phyloP scores from a whole-genome alignment of 1,140 invertebrate species.

The Eufriesea mexicana region DNA sequence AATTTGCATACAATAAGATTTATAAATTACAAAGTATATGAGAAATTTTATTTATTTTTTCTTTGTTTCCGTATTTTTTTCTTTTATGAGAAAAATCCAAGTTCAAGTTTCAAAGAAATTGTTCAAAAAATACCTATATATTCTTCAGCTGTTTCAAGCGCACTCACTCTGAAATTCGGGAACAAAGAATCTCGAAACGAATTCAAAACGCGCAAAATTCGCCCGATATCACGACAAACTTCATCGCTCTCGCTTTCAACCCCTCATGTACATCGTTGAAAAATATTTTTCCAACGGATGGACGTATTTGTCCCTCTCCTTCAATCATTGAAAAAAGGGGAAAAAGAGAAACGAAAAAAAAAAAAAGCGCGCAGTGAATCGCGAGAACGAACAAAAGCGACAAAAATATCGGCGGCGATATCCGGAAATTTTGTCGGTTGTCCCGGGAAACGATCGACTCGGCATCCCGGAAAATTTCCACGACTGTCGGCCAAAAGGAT shows the following conservation, averaged over 20 bases:
- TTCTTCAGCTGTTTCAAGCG: no score
- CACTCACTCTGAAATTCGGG: background rate
- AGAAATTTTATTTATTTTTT: no score
- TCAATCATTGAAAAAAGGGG: background rate
- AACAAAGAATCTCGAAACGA: background rate
- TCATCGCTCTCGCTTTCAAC: background rate
- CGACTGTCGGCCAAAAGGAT: no score
- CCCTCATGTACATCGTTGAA: background rate
- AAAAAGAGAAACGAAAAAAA: background rate
- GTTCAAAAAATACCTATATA: no score
- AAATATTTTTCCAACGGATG: slow-evolving; percentile 22
- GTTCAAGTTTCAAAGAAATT: no score
- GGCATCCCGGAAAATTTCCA: background rate
- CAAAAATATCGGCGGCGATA: slow-evolving; percentile 22
- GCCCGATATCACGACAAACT: background rate
- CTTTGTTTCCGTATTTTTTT: no score
- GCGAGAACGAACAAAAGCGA: slow-evolving; percentile 10
- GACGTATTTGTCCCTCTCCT: background rate
- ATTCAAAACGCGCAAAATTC: background rate
- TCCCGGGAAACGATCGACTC: slow-evolving; percentile 19
- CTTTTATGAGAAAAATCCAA: no score
- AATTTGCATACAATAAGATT: no score
- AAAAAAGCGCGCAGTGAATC: background rate
- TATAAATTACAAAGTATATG: no score
- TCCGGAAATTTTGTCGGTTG: slow-evolving; percentile 17